Conservation (phyloP, 1,140 invertebrate species). For the Drosophila repleta region DNA sequence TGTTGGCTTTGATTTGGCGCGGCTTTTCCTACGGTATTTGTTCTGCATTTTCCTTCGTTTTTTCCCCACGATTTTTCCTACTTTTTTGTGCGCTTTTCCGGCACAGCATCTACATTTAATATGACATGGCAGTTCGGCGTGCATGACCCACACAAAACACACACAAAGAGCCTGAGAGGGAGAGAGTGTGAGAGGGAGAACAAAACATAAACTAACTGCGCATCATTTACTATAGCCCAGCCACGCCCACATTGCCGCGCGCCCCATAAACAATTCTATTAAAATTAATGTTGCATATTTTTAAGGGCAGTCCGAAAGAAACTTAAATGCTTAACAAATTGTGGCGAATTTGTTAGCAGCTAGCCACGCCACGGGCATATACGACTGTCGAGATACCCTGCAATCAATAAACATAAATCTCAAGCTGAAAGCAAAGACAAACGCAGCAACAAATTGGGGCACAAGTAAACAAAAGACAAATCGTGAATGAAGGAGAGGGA, state of each 20-base stretch:
- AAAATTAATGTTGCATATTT: conserved; percentile 82
- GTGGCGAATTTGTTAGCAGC: conserved; percentile 68
- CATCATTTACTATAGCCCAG: conserved; percentile 41
- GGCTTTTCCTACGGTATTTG: conserved; percentile 44
- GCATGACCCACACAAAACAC: conserved; percentile 37
- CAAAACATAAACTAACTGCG: conserved; percentile 27
- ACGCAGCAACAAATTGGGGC: conserved; percentile 63
- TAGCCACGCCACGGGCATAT: conserved; percentile 8
- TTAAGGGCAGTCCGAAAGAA: conserved; percentile 44
- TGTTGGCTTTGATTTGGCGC: conserved; percentile 81
- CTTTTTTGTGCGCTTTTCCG: neutral
- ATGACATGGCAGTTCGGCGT: conserved; percentile 70
- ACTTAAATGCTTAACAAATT: conserved; percentile 75
- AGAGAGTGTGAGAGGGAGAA: conserved; percentile 2
- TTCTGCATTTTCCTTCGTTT: conserved; percentile 9
- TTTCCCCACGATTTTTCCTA: conserved; percentile 24
- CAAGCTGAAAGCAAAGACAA: conserved; percentile 27
- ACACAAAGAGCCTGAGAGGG: conserved; percentile 6
- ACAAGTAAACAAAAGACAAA: conserved; percentile 48
- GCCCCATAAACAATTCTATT: conserved; percentile 79
- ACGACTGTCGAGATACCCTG: conserved; percentile 33
- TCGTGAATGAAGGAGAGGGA: conserved; percentile 2
- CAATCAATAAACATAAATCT: conserved; percentile 6
- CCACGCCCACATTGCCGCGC: conserved; percentile 32
- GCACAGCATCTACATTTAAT: conserved; percentile 50